A percentile compares a stretch with the other conserved stretches of the same genome.
These are phyloP conservation scores for Grus americana DNA, from an alignment of 2,113 vertebrate genomes.

Conservation along the genomic window DNA sequence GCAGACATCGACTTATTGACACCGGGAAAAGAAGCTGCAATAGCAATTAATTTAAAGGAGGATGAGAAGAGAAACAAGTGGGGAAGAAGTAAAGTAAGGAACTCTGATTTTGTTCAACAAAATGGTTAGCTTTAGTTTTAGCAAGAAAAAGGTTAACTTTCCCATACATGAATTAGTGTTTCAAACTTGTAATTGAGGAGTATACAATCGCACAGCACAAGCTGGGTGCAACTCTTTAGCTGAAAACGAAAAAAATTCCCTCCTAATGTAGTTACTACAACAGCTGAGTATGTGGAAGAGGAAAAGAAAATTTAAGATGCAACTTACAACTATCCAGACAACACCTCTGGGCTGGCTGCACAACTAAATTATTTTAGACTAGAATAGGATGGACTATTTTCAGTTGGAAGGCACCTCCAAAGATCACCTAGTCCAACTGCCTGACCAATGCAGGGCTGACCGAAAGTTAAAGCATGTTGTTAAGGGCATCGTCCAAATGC, in stretches of 20 bases:
- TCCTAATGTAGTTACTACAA: neutral
- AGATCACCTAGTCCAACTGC: neutral
- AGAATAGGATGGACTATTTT: neutral
- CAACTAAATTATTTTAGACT: neutral
- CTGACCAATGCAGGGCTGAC: neutral
- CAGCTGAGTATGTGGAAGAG: neutral
- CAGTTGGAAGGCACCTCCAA: neutral
- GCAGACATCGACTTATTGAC: neutral
- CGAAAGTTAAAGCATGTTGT: neutral
- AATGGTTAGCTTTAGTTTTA: conserved; percentile 1
- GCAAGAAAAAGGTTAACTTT: neutral
- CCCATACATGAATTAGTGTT: neutral
- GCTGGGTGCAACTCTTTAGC: neutral
- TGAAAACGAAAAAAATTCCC: neutral
- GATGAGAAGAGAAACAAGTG: neutral
- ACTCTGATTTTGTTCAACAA: neutral
- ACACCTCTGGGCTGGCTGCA: neutral
- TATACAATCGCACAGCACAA: neutral
- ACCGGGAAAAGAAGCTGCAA: neutral
- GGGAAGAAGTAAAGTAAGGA: conserved; percentile 8
- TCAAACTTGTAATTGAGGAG: neutral
- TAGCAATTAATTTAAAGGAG: neutral
- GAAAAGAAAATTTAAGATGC: neutral
- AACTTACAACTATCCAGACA: neutral
- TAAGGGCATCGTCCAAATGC: neutral